A percentile compares a stretch with the other conserved stretches of the same genome.
phyloP scores from a whole-genome alignment of 2,113 vertebrate species.

The Maccullochella peelii region DNA sequence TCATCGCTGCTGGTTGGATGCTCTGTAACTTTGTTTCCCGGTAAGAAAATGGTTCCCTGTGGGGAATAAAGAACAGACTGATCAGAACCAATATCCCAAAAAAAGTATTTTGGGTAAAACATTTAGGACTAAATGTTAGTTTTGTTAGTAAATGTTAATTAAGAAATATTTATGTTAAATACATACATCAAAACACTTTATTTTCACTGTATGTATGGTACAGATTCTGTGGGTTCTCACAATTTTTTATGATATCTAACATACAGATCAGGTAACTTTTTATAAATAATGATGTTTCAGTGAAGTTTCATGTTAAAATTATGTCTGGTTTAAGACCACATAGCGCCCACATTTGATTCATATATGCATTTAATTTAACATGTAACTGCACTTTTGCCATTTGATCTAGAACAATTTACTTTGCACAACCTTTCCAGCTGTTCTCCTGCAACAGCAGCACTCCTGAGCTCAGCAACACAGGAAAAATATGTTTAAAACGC shows the following conservation, averaged over 20 bases:
- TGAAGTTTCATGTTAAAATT: neutral
- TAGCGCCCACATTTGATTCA: neutral
- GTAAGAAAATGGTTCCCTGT: slow-evolving; percentile 93
- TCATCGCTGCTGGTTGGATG: slow-evolving; percentile 93
- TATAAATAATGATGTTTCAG: too few species aligned
- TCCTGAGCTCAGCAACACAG: slow-evolving; percentile 5
- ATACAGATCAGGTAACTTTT: neutral
- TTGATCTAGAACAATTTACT: neutral
- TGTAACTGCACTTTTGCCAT: neutral
- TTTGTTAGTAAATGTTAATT: neutral
- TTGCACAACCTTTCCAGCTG: neutral
- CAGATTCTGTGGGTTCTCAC: neutral
- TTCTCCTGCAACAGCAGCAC: neutral
- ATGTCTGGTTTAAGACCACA: neutral
- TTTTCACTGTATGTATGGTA: neutral
- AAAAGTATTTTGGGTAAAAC: neutral
- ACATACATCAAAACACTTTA: neutral
- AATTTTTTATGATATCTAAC: neutral
- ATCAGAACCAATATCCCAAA: neutral
- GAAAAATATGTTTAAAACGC: slow-evolving; percentile 11
- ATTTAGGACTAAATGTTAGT: neutral
- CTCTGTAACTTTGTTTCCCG: slow-evolving; percentile 96
- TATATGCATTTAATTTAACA: neutral
- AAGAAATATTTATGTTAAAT: neutral
- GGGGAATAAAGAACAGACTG: slow-evolving; percentile 34